A percentile compares a stretch with the other conserved stretches of the same genome.
Evolutionary conservation across 2,797 vertebrate genomes (phyloP).

Genomic region (Strix occidentalis): DNA sequence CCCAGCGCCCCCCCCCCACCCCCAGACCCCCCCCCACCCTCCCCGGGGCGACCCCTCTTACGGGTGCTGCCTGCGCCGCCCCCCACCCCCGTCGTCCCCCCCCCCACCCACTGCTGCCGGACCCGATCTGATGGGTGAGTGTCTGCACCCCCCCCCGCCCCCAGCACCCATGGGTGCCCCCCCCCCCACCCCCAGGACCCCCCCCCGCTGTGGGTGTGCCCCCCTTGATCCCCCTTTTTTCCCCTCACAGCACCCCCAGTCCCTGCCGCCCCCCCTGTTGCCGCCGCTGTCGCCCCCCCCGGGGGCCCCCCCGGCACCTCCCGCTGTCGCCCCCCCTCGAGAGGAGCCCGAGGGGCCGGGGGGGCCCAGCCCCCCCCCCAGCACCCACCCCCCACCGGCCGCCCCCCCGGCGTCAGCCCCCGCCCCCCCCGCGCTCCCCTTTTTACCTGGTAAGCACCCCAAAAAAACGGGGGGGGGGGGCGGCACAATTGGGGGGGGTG

Average conservation of each 20-base stretch:
- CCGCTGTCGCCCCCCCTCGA: neutral
- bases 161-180: neutral
- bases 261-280: too few species aligned
- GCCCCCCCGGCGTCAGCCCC: neutral
- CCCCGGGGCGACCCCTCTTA: neutral
- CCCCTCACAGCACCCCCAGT: too few species aligned
- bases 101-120: neutral
- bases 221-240: too few species aligned
- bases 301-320: neutral
- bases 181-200: too few species aligned
- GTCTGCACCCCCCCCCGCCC: too few species aligned
- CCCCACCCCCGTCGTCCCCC: neutral
- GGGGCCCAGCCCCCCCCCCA: neutral
- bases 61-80: neutral
- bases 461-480: too few species aligned
- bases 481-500: too few species aligned
- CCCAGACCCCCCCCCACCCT: neutral
- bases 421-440: neutral
- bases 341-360: neutral
- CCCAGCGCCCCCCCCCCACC: neutral
- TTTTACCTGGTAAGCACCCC: neutral
- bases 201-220: too few species aligned
- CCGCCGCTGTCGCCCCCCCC: too few species aligned
- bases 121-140: neutral
- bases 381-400: neutral